Evolutionary conservation across 2,888 invertebrate species (phyloP), one percentile per base, ranked within the genome.

Genomic region (Pollenia angustigena): DNA sequence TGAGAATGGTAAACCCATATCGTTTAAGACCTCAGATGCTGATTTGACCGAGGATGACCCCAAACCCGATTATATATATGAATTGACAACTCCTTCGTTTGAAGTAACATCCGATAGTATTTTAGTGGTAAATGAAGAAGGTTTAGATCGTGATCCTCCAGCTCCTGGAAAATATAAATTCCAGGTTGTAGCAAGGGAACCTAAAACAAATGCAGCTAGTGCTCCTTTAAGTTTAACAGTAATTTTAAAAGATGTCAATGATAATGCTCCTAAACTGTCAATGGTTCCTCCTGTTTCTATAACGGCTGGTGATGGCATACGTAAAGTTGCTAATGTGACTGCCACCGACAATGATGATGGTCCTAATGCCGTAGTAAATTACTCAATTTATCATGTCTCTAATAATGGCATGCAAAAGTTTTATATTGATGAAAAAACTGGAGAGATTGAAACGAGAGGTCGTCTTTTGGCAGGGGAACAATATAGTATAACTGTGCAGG

Each of bases 401-500:
- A 98, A 98, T 93, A 97, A 97, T 93, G 98, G 98, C 1, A 95
- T 96, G 86, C 96, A 96, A 90, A 97, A 97, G 93, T 98, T 98
- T 92, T 95, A 95, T 90, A 97, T 98, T 90, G 96, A 98, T 91
- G 95, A 96, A 71, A 95, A 94, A 89, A 96, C 96, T 14, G 98
- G 98, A 40, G 95, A 96, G 88, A 96, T 96, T 91, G 95, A 97
- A 85, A 96, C 97, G 18, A 95, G 96, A n/a, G 96, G 97, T 4
- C 96, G 97, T 80, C 92, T 98, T 12, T 95, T 96, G 91, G 97
- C 97, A 0, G 98, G 98, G 0, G 97, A 98, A 90, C 97, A 97
- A 90, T 98, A 97, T 93, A 97, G 97, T 91, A 95, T 98, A 32
- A 98, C 98, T 0, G 95, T 98, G 0, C 96, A 97, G 91, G 97